phyloP scores from a whole-genome alignment of 1,140 invertebrate genomes.

The Papilio machaon region DNA sequence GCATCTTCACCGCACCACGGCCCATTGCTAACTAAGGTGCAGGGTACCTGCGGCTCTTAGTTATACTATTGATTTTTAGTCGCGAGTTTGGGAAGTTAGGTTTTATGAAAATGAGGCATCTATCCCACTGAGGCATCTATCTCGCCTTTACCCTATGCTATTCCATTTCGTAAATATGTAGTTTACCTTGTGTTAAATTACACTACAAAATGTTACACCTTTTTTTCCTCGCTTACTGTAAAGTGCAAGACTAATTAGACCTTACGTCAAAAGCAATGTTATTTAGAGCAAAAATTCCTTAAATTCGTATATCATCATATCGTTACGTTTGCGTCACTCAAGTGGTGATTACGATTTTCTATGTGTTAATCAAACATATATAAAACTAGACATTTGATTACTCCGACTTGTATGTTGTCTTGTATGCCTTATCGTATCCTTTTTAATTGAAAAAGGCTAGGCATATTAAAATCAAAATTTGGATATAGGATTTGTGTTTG shows the following conservation, averaged over 20 bases:
- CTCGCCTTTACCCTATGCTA: too few relatives aligned
- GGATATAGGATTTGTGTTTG: too few relatives aligned
- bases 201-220: not conserved
- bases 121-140: too few relatives aligned
- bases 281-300: constrained; percentile 18
- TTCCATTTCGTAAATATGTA: constrained; percentile 13
- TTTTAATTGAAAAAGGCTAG: too few relatives aligned
- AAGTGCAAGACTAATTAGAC: constrained; percentile 17
- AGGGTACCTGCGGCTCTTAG: too few relatives aligned
- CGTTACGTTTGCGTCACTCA: constrained; percentile 11
- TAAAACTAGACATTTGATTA: not conserved
- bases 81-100: too few relatives aligned
- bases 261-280: constrained; percentile 5
- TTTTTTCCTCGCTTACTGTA: not conserved
- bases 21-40: too few relatives aligned
- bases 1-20: too few relatives aligned
- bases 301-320: constrained; percentile 4
- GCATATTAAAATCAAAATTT: too few relatives aligned
- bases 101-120: too few relatives aligned
- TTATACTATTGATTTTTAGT: too few relatives aligned
- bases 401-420: not conserved
- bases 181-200: constrained; percentile 34
- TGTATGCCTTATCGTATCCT: not conserved
- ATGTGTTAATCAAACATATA: not conserved
- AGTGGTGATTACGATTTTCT: not conserved